Percentiles rank a stretch among this genome's conserved stretches.
phyloP scores from a whole-genome alignment of 2,888 invertebrate species.

The Lasioglossum leucozonium region DNA sequence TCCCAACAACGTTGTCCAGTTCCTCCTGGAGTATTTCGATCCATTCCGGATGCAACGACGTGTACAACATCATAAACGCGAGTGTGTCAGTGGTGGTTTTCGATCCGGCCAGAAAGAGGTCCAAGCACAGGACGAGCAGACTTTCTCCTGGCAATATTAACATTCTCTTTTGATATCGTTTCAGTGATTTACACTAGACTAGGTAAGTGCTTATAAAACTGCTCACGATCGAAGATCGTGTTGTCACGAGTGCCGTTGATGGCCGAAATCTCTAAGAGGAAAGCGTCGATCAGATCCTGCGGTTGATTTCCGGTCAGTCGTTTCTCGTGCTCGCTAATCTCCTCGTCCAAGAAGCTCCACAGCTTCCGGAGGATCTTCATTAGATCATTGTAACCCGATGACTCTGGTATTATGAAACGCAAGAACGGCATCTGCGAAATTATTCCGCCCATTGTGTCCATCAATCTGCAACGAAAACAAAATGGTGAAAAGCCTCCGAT shows the following conservation, averaged over 20 bases:
- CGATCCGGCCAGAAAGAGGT: slow-evolving; percentile 89
- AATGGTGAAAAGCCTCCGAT: no score
- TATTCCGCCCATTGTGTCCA: slow-evolving; percentile 89
- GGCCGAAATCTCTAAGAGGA: slow-evolving; percentile 86
- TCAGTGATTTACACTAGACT: not conserved
- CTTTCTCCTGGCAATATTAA: slow-evolving; percentile 80
- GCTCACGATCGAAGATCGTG: slow-evolving; percentile 77
- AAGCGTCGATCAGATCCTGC: slow-evolving; percentile 89
- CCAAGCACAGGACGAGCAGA: slow-evolving; percentile 86
- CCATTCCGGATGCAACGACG: slow-evolving; percentile 87
- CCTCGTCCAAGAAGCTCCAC: slow-evolving; percentile 86
- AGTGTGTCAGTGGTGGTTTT: slow-evolving; percentile 90
- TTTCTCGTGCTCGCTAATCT: slow-evolving; percentile 76
- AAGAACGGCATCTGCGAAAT: slow-evolving; percentile 89
- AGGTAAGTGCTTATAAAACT: not conserved
- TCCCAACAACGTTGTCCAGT: slow-evolving; percentile 87
- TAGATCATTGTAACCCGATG: slow-evolving; percentile 87
- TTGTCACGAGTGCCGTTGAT: slow-evolving; percentile 72
- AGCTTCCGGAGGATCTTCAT: slow-evolving; percentile 85
- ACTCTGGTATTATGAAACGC: slow-evolving; percentile 87
- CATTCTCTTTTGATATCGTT: not conserved
- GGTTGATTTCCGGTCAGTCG: slow-evolving; percentile 72
- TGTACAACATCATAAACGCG: slow-evolving; percentile 87
- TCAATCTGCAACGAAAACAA: slow-evolving; percentile 82
- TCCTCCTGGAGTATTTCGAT: slow-evolving; percentile 87